Evolutionary conservation across 1,140 invertebrate genomes (phyloP).

Genomic region (Planococcus citri): DNA sequence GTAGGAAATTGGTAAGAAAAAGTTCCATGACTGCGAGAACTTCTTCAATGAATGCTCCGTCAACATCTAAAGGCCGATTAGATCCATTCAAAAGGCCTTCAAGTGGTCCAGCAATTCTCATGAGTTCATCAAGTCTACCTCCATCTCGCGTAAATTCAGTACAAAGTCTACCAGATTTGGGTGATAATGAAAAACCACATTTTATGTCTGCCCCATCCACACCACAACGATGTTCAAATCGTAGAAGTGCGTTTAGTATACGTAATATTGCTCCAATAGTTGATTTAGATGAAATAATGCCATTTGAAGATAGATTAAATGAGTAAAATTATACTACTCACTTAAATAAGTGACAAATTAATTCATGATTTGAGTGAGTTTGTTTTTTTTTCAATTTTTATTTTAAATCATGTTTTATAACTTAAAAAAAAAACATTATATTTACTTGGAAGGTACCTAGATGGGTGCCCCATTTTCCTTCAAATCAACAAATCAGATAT

Average conservation of each 20-base stretch:
- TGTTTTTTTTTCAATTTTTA: too few species aligned
- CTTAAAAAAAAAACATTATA: too few species aligned
- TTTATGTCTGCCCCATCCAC: neutral
- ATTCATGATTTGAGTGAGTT: too few species aligned
- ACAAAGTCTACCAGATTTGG: slow-evolving; percentile 1
- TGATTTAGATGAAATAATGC: neutral
- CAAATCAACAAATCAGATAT: too few species aligned
- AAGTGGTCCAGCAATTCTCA: neutral
- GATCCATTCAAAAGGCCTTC: neutral
- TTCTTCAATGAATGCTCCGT: neutral
- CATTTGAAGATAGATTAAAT: too few species aligned
- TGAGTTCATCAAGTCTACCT: neutral
- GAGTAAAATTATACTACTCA: too few species aligned
- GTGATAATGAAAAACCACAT: neutral
- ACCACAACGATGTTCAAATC: neutral
- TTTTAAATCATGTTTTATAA: too few species aligned
- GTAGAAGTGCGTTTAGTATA: neutral
- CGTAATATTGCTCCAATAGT: slow-evolving; percentile 8
- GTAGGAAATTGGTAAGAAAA: neutral
- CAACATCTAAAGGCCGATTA: neutral
- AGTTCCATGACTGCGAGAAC: neutral
- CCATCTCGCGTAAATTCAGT: neutral
- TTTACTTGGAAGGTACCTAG: too few species aligned
- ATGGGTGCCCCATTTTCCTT: too few species aligned
- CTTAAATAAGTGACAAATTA: too few species aligned